Percentiles rank a stretch among this genome's conserved stretches.
Evolutionary conservation across 2,113 vertebrate genomes (phyloP).

Genomic region (Eudyptes chrysolophus): DNA sequence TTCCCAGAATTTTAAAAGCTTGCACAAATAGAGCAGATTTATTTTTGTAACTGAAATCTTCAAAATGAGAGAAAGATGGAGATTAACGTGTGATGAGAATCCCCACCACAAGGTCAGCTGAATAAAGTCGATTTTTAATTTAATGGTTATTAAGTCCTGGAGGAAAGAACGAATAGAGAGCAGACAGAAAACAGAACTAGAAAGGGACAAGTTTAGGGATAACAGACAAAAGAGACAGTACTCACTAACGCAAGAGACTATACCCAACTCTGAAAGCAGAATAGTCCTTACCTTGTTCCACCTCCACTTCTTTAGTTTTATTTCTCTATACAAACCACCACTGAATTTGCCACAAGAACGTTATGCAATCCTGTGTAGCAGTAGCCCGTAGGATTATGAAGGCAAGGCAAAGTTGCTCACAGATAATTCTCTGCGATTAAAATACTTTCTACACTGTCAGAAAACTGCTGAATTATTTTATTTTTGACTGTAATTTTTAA

Average conservation of each 20-base stretch:
- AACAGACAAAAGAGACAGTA: neutral
- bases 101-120: neutral
- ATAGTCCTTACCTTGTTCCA: neutral
- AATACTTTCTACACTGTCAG: neutral
- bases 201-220: neutral
- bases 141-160: neutral
- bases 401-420: neutral
- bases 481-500: neutral
- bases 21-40: neutral
- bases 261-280: neutral
- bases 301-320: neutral
- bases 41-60: neutral
- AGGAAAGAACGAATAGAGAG: neutral
- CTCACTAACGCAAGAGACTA: neutral
- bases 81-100: neutral
- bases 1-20: neutral
- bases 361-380: neutral
- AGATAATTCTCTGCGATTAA: neutral
- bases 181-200: neutral
- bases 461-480: neutral
- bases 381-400: neutral
- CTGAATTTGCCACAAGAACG: neutral
- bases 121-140: neutral
- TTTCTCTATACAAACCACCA: neutral
- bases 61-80: neutral